These are phyloP conservation scores for Terrapene triunguis DNA, from an alignment of 2,113 vertebrate genomes.

Conservation along the genomic window DNA sequence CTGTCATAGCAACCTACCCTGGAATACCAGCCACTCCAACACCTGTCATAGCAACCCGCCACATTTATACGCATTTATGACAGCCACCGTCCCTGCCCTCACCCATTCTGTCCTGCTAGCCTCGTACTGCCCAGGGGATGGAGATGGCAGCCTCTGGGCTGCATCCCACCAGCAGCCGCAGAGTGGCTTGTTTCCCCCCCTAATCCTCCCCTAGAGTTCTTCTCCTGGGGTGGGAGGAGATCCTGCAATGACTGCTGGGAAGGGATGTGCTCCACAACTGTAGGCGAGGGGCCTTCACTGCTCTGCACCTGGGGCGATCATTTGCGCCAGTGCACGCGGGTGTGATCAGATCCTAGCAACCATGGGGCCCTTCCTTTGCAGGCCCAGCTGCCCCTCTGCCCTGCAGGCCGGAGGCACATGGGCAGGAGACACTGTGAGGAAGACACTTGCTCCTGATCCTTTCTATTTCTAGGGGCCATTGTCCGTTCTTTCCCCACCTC, in stretches of 20 bases:
- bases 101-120: background rate
- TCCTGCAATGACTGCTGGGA: background rate
- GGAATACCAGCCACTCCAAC: too few species aligned
- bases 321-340: background rate
- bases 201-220: background rate
- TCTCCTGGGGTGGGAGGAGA: background rate
- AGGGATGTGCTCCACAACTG: background rate
- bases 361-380: background rate
- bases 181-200: background rate
- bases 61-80: background rate
- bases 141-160: constrained; percentile 17
- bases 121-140: background rate
- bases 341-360: background rate
- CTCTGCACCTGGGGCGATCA: background rate
- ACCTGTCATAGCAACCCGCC: background rate
- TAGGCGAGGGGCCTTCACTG: background rate
- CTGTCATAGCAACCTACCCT: background rate
- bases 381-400: background rate
- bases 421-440: background rate
- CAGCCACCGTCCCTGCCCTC: too few species aligned
- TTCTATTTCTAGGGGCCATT: background rate
- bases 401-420: background rate
- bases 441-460: background rate
- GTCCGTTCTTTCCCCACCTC: background rate
- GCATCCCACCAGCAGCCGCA: constrained; percentile 29